A percentile compares a stretch with the other conserved stretches of the same genome.
phyloP scores from a whole-genome alignment of 2,113 vertebrate genomes.

The Cyanoderma ruficeps region DNA sequence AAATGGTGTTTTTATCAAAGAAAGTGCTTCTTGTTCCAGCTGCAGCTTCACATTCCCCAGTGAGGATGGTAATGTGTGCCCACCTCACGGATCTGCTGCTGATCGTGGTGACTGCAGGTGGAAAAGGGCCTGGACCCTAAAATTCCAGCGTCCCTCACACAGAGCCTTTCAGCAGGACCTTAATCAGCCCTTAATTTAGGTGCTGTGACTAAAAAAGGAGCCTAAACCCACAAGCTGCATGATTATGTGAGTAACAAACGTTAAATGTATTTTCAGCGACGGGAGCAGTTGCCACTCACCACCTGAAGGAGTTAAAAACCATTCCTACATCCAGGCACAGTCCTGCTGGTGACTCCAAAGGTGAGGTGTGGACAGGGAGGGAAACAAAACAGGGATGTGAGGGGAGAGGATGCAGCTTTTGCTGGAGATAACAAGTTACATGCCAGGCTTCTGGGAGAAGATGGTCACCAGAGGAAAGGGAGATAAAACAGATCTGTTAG shows the following conservation, averaged over 20 bases:
- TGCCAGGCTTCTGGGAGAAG: neutral
- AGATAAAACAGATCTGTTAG: neutral
- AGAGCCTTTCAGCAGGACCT: rapidly evolving
- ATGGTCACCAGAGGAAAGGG: neutral
- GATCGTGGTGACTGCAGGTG: too few species aligned
- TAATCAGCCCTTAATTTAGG: neutral
- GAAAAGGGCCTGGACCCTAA: neutral
- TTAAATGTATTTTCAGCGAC: neutral
- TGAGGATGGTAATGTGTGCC: neutral
- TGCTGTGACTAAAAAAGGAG: rapidly evolving
- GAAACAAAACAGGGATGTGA: neutral
- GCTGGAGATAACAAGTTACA: neutral
- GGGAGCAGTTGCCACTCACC: neutral
- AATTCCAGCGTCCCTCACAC: rapidly evolving
- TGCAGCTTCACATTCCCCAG: neutral
- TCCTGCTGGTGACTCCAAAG: neutral
- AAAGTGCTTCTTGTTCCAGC: neutral
- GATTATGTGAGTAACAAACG: rapidly evolving
- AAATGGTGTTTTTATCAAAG: neutral
- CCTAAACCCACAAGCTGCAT: neutral
- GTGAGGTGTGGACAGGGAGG: neutral
- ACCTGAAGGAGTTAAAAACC: neutral
- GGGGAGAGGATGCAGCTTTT: neutral
- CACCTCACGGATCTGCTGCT: neutral
- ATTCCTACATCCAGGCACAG: neutral